A percentile compares a stretch with the other conserved stretches of the same genome.
phyloP scores from a whole-genome alignment of 2,888 invertebrate genomes.

The Auanema sp. region DNA sequence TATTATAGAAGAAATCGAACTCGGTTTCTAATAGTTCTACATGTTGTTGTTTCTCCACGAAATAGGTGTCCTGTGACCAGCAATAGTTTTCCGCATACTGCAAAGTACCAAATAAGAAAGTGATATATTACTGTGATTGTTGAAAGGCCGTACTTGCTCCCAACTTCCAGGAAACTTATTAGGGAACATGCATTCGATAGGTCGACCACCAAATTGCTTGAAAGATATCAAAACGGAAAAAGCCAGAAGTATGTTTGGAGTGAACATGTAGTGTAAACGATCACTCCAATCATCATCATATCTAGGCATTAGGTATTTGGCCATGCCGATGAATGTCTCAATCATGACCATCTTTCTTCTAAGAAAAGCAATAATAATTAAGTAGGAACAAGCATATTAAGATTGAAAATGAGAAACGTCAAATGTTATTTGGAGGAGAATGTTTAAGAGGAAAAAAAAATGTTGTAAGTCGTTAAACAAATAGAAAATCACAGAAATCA shows the following conservation, averaged over 20 bases:
- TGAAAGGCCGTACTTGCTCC: conserved; percentile 51
- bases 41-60: conserved; percentile 52
- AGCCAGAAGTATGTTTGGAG: conserved; percentile 60
- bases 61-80: conserved; percentile 62
- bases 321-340: conserved; percentile 60
- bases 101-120: conserved; percentile 18
- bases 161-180: conserved; percentile 61
- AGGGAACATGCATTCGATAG: conserved; percentile 63
- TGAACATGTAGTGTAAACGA: conserved; percentile 58
- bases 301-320: conserved; percentile 55
- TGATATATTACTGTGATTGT: not conserved
- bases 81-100: conserved; percentile 63
- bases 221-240: conserved; percentile 60
- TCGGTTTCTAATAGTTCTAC: conserved; percentile 50
- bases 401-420: not conserved
- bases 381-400: not conserved
- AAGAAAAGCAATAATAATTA: not conserved
- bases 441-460: too few species aligned
- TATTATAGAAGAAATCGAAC: not conserved
- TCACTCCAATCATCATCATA: conserved; percentile 58
- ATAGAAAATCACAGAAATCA: conserved; percentile 10
- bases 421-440: not conserved
- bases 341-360: conserved; percentile 44
- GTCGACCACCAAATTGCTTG: conserved; percentile 52
- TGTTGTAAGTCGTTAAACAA: not conserved